Evolutionary conservation across 2,888 invertebrate species (phyloP).

Genomic region (Parnassius smintheus): DNA sequence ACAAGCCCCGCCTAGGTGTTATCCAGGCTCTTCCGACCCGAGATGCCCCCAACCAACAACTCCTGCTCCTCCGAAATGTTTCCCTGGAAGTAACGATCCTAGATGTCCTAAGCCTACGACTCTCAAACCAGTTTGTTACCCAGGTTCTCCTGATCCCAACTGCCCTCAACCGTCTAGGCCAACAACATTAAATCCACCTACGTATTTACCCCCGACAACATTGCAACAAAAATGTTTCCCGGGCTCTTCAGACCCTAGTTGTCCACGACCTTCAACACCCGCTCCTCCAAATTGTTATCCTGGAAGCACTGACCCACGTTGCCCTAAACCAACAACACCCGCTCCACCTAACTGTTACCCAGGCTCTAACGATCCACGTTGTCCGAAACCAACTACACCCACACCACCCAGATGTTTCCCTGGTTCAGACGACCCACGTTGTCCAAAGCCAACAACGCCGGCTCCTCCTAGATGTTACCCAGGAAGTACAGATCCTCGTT

Average conservation of each 20-base stretch:
- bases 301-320: conserved; percentile 36
- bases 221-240: conserved; percentile 30
- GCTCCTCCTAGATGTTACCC: background rate
- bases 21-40: background rate
- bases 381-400: conserved; percentile 4
- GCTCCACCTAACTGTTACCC: conserved; percentile 5
- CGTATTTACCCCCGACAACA: too few species aligned
- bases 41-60: conserved; percentile 32
- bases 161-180: conserved; percentile 46
- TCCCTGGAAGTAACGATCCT: conserved; percentile 42
- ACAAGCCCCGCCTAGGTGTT: background rate
- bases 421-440: conserved; percentile 2
- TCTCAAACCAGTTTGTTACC: conserved; percentile 36
- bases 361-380: conserved; percentile 1
- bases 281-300: conserved; percentile 36
- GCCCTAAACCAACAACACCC: conserved; percentile 3
- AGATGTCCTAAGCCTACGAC: conserved; percentile 32
- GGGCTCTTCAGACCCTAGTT: conserved; percentile 39
- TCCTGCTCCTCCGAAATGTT: conserved; percentile 33
- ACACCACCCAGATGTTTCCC: conserved; percentile 1
- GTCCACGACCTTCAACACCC: conserved; percentile 42
- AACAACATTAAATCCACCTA: conserved; percentile 34
- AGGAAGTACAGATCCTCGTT: background rate
- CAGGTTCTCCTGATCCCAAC: conserved; percentile 43
- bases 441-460: background rate